A percentile compares a stretch with the other conserved stretches of the same genome.
Evolutionary conservation across 1,140 invertebrate species (phyloP).

Genomic region (Aphaenogaster ashmeadi): DNA sequence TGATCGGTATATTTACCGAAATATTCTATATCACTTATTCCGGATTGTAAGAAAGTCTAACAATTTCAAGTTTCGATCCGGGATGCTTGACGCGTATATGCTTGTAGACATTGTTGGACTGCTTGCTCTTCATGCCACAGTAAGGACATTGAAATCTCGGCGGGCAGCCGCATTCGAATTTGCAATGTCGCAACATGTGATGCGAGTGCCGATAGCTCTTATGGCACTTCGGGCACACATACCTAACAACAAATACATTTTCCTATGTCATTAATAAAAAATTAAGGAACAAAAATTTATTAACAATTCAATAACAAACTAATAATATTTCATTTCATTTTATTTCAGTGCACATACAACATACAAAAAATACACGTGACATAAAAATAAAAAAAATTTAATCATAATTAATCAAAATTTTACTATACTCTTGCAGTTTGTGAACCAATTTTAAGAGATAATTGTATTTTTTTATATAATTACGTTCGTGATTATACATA

Average conservation of each 20-base stretch:
- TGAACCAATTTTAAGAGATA: background rate
- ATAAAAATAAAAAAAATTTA: background rate
- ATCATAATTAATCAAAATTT: background rate
- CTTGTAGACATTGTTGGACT: slow-evolving; percentile 80
- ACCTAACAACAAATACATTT: slow-evolving; percentile 56
- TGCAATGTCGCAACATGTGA: slow-evolving; percentile 88
- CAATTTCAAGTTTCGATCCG: slow-evolving; percentile 58
- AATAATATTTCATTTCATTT: background rate
- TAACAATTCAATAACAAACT: background rate
- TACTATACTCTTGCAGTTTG: background rate
- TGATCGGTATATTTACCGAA: too few relatives aligned
- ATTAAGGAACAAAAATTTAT: background rate
- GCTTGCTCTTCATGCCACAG: slow-evolving; percentile 82
- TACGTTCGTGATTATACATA: too few relatives aligned
- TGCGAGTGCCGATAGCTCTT: slow-evolving; percentile 80
- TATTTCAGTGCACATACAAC: background rate
- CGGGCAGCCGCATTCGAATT: slow-evolving; percentile 90
- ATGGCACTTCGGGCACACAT: slow-evolving; percentile 80
- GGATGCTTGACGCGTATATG: slow-evolving; percentile 78
- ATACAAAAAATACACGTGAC: background rate
- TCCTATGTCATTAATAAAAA: background rate
- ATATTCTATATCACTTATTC: background rate
- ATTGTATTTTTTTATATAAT: background rate
- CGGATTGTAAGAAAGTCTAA: slow-evolving; percentile 48
- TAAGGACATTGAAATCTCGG: slow-evolving; percentile 89